phyloP scores from a whole-genome alignment of 2,888 invertebrate genomes.

The Agrotis segetum region DNA sequence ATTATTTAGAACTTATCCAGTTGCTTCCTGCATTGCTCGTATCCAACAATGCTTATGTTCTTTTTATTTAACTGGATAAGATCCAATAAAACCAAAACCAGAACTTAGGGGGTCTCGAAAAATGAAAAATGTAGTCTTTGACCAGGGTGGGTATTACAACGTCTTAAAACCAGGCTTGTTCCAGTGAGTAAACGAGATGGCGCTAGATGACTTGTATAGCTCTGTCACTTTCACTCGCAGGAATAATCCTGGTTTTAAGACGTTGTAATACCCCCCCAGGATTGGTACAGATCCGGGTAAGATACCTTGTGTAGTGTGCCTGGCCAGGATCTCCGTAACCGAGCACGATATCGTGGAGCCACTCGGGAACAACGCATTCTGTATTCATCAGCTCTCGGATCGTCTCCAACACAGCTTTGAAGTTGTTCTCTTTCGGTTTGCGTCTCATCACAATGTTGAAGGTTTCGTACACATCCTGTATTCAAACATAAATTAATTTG shows the following conservation, averaged over 20 bases:
- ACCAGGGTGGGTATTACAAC: too few species aligned
- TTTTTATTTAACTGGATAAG: neutral
- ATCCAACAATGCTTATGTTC: too few species aligned
- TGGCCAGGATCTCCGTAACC: constrained; percentile 99
- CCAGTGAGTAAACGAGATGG: too few species aligned
- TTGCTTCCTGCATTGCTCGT: too few species aligned
- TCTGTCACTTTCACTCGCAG: too few species aligned
- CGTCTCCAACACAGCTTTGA: constrained; percentile 99
- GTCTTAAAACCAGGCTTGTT: too few species aligned
- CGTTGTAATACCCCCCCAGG: too few species aligned
- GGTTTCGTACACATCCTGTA: constrained; percentile 95
- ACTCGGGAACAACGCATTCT: constrained; percentile 98
- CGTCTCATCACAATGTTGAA: constrained; percentile 99
- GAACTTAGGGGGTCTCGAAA: neutral
- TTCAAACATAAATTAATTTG: neutral
- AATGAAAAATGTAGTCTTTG: neutral
- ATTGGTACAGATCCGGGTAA: too few species aligned
- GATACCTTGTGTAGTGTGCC: constrained; percentile 97
- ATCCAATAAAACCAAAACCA: neutral
- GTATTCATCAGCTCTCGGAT: constrained; percentile 99
- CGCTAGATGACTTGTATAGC: too few species aligned
- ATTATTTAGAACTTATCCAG: neutral
- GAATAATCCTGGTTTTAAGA: too few species aligned
- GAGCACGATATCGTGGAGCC: constrained; percentile 98
- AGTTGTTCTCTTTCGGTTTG: constrained; percentile 99